Evolutionary conservation across 2,797 vertebrate genomes (phyloP), one percentile per base, ranked within the genome.

Genomic region (Sciurus carolinensis): DNA sequence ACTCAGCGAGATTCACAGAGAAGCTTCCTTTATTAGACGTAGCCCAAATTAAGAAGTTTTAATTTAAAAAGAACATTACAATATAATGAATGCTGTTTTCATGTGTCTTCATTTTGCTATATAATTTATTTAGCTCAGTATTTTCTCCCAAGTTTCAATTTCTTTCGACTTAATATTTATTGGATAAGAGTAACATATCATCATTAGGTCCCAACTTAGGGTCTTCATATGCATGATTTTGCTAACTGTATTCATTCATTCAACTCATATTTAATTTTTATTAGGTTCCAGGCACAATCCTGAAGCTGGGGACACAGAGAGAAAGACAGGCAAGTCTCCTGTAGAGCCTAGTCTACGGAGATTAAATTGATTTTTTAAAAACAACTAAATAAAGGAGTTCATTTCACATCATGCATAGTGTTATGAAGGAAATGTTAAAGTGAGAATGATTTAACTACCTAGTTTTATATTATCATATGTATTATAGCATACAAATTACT

Each of bases 401-500:
- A 52, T 30, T 89, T 59, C 64, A 33, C n/a, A 82, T 54, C 36
- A 67, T 36, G 64, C 13, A 42, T 28, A 59, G 10, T 30, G 20
- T 50, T 76, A 36, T 39, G 36, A 87, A 67, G n/a, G 52, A 71
- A 93, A 39, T 62, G 57, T 76, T 44, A 90, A 95, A 73, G 28
- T 72, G 33, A 79, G 30, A 36, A 36, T 87, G 80, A 87, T 52
- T 94, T 17, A 24, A 79, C 73, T 66, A 64, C 2, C 2, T 85
- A 83, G 71, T 71, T 93, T 90, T 94, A 47, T 52, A 87, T 79
- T 81, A 87, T 57, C 17, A 10, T 44, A 66, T 87, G 54, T 4
- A 92, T 73, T 67, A 42, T 72, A 87, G 36, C 57, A 94, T 92
- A 71, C 30, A 80, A 76, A 80, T 71, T 92, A 14, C 47, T 69